Conservation (phyloP, 2,888 invertebrate genomes). For the Rhagium mordax region DNA sequence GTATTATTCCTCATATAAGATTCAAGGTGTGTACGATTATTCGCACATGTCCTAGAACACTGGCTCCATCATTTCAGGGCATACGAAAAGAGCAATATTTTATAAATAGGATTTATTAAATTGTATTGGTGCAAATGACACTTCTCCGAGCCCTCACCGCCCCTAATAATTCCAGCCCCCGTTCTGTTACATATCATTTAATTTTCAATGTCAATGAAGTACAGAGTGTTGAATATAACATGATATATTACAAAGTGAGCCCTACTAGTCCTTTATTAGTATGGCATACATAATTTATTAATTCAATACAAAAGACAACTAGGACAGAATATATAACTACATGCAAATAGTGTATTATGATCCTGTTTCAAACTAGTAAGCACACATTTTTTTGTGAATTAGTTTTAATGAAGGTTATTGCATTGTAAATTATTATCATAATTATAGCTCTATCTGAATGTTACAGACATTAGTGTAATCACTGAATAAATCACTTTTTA, state of each 20-base stretch:
- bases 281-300: neutral
- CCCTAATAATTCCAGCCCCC: neutral
- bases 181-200: slow-evolving; percentile 10
- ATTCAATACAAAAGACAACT: slow-evolving; percentile 4
- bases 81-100: too few relatives aligned
- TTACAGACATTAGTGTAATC: neutral
- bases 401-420: slow-evolving; percentile 17
- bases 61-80: too few relatives aligned
- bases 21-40: too few relatives aligned
- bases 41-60: too few relatives aligned
- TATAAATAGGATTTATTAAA: too few relatives aligned
- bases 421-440: slow-evolving; percentile 22
- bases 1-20: too few relatives aligned
- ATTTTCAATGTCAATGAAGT: slow-evolving; percentile 9
- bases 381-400: slow-evolving; percentile 2
- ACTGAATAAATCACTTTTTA: slow-evolving; percentile 16
- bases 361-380: slow-evolving; percentile 9
- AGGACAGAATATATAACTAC: neutral
- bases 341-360: neutral
- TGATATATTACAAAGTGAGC: slow-evolving; percentile 3
- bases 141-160: neutral
- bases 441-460: slow-evolving; percentile 8
- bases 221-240: slow-evolving; percentile 6
- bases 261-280: neutral
- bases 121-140: slow-evolving; percentile 3